These are phyloP conservation scores for Larimichthys polyactis DNA, from an alignment of 2,113 vertebrate genomes.

Conservation along the genomic window DNA sequence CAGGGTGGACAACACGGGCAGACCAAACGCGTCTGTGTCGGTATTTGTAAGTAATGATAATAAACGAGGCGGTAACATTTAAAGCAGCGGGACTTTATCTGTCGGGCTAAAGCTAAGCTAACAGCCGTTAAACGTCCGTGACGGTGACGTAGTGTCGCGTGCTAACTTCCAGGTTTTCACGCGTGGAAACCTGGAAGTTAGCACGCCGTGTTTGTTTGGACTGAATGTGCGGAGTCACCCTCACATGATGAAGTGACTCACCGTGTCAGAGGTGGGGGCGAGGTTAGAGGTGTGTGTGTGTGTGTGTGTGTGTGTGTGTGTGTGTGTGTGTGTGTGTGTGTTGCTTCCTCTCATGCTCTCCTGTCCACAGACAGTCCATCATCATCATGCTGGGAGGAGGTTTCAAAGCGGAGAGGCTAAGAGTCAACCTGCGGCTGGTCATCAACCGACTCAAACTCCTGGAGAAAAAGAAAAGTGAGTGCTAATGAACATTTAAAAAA, in stretches of 20 bases:
- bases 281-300: background rate
- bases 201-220: conserved; percentile 24
- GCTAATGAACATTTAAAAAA: background rate
- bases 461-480: conserved; percentile 99
- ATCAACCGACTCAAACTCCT: conserved; percentile 97
- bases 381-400: conserved; percentile 92
- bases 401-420: conserved; percentile 95
- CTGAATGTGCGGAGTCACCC: conserved; percentile 34
- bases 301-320: no score
- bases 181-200: no score
- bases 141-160: background rate
- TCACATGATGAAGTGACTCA: conserved; percentile 77
- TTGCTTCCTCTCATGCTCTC: background rate
- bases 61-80: background rate
- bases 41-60: fast-evolving
- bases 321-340: no score
- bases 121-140: background rate
- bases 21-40: fast-evolving
- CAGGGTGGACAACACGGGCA: no score
- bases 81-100: background rate
- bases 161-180: background rate
- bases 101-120: conserved; percentile 61
- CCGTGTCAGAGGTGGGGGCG: conserved; percentile 8
- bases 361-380: conserved; percentile 51
- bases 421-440: conserved; percentile 95